A percentile compares a stretch with the other conserved stretches of the same genome.
These are phyloP conservation scores for Akabosia matsudoensis DNA, from an alignment of 1,140 invertebrate species.

Conservation along the genomic window DNA sequence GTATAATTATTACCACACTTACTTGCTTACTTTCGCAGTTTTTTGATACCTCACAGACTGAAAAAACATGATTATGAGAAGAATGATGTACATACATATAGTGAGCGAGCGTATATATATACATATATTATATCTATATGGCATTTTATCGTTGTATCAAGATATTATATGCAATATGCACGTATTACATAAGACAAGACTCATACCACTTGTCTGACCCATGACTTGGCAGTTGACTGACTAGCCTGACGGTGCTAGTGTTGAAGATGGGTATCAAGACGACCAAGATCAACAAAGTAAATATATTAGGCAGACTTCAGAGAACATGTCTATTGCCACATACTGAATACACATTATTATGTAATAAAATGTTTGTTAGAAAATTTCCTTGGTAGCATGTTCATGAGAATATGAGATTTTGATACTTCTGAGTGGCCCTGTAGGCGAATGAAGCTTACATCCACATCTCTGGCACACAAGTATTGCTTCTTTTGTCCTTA, in stretches of 20 bases:
- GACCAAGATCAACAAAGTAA: not conserved
- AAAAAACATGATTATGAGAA: not conserved
- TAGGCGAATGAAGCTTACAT: no score
- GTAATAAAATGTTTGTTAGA: no score
- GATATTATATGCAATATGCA: not conserved
- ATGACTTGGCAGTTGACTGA: not conserved
- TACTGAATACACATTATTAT: not conserved
- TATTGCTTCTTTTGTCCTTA: no score
- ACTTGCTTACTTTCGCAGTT: constrained; percentile 12
- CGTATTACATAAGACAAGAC: not conserved
- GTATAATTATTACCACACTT: constrained; percentile 22
- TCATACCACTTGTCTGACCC: not conserved
- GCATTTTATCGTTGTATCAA: no score
- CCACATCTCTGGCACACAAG: no score
- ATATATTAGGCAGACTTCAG: not conserved
- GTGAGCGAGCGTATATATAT: no score
- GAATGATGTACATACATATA: no score
- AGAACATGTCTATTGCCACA: not conserved
- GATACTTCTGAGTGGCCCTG: no score
- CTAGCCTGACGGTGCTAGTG: not conserved
- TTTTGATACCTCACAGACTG: not conserved
- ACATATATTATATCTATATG: no score
- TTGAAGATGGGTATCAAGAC: not conserved
- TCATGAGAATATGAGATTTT: no score
- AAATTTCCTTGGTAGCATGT: no score